Percentiles rank a stretch among this genome's conserved stretches.
Evolutionary conservation across 2,888 invertebrate genomes (phyloP).

Genomic region (Plagodis pulveraria): DNA sequence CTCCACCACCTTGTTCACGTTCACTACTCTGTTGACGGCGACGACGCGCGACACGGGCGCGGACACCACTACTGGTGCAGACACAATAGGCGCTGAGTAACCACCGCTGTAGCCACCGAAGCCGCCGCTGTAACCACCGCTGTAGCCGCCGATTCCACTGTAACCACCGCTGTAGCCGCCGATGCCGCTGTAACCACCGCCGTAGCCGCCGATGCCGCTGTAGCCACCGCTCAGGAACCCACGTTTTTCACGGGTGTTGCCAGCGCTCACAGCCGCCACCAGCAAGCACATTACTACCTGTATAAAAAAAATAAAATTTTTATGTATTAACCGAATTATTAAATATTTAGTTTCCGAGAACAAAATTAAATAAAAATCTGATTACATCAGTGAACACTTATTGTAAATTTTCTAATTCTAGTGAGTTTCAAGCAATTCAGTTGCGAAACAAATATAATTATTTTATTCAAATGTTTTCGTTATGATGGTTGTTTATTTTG

Average conservation of each 20-base stretch:
- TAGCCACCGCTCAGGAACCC: slow-evolving; percentile 36
- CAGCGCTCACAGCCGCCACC: slow-evolving; percentile 38
- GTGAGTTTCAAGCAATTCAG: too few species aligned
- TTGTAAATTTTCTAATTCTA: too few species aligned
- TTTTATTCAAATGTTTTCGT: too few species aligned
- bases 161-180: slow-evolving; percentile 26
- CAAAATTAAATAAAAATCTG: too few species aligned
- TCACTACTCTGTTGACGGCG: slow-evolving; percentile 52
- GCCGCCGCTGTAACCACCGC: slow-evolving; percentile 35
- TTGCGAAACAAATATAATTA: too few species aligned
- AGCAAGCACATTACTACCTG: slow-evolving; percentile 40
- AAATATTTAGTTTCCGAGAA: too few species aligned
- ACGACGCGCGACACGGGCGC: slow-evolving; percentile 48
- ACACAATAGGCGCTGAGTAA: slow-evolving; percentile 41
- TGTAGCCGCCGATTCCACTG: slow-evolving; percentile 23
- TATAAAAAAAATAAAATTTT: background rate
- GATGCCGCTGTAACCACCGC: slow-evolving; percentile 36
- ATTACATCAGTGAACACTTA: too few species aligned
- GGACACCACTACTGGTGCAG: slow-evolving; percentile 33
- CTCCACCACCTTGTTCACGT: slow-evolving; percentile 51
- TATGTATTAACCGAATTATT: too few species aligned
- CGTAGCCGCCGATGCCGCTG: slow-evolving; percentile 17
- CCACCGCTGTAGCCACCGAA: slow-evolving; percentile 17
- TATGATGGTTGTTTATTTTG: too few species aligned
- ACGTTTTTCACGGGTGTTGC: slow-evolving; percentile 42